Evolutionary conservation across 2,888 invertebrate species (phyloP).

Genomic region (Oxytorus armatus): DNA sequence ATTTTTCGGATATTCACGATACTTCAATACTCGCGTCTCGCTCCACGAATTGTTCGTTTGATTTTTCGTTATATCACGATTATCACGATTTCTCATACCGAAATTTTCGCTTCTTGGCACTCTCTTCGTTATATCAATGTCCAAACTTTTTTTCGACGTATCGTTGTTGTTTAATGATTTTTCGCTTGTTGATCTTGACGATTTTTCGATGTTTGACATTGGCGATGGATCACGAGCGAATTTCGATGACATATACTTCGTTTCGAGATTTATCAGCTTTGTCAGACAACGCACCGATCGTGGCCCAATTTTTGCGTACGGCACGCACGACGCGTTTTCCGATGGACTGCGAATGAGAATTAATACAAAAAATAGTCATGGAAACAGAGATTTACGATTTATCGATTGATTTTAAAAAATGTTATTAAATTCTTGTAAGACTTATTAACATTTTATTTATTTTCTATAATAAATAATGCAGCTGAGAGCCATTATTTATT

Average conservation of each 20-base stretch:
- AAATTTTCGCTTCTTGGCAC: slow-evolving; percentile 66
- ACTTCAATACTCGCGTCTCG: slow-evolving; percentile 54
- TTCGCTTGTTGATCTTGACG: slow-evolving; percentile 68
- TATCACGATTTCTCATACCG: slow-evolving; percentile 16
- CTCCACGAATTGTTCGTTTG: slow-evolving; percentile 35
- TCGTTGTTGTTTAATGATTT: slow-evolving; percentile 56
- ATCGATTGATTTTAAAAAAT: background rate
- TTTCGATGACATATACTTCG: slow-evolving; percentile 63
- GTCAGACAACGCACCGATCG: slow-evolving; percentile 66
- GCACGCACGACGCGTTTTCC: slow-evolving; percentile 60
- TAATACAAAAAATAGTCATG: too few species aligned
- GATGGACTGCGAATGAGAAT: slow-evolving; percentile 64
- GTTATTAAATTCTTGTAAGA: background rate
- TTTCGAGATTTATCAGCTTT: slow-evolving; percentile 69
- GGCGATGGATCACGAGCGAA: slow-evolving; percentile 63
- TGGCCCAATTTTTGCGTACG: slow-evolving; percentile 60
- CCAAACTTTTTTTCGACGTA: slow-evolving; percentile 29
- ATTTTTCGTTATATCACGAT: background rate
- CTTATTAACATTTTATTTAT: background rate
- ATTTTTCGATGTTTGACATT: slow-evolving; percentile 61
- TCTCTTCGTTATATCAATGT: too few species aligned
- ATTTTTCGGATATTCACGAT: slow-evolving; percentile 14
- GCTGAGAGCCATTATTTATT: too few species aligned
- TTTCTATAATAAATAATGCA: background rate
- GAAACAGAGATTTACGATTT: background rate